A percentile compares a stretch with the other conserved stretches of the same genome.
Conservation (phyloP, 2,797 vertebrate genomes). For the Clamator glandarius region DNA sequence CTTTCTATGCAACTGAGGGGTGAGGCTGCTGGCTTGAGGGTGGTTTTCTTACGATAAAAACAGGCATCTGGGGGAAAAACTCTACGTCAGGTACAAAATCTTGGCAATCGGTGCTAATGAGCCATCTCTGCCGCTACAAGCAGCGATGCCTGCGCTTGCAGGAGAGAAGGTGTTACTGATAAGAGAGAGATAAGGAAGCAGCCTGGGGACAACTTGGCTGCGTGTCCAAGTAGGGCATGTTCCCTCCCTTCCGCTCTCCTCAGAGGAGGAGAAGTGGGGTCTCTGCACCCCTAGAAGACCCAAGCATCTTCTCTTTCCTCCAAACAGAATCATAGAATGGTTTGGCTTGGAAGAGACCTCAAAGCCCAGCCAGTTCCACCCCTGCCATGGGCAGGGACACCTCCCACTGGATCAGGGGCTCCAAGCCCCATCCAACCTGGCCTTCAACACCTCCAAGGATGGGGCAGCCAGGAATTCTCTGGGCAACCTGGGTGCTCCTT, state of each 20-base stretch:
- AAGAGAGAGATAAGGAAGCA: neutral
- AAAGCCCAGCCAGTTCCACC: too few species aligned
- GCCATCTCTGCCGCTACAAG: neutral
- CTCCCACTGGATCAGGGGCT: too few species aligned
- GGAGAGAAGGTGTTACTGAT: neutral
- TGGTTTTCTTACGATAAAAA: neutral
- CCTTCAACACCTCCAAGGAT: too few species aligned
- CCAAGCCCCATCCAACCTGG: too few species aligned
- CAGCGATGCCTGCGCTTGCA: accelerated
- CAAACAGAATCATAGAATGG: too few species aligned
- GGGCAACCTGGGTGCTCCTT: neutral
- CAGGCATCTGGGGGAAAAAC: neutral
- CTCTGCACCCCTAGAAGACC: neutral
- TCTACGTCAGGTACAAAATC: neutral
- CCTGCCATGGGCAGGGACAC: too few species aligned
- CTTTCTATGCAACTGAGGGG: neutral
- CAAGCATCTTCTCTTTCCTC: accelerated
- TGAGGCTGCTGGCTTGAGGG: neutral
- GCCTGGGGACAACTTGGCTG: neutral
- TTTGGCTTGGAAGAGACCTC: too few species aligned
- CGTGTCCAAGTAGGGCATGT: accelerated
- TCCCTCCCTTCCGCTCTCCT: neutral
- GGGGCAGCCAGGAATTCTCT: too few species aligned
- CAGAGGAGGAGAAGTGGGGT: neutral
- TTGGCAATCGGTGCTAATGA: neutral